A percentile compares a stretch with the other conserved stretches of the same genome.
Evolutionary conservation across 2,797 vertebrate genomes (phyloP).

Genomic region (Perodicticus potto): DNA sequence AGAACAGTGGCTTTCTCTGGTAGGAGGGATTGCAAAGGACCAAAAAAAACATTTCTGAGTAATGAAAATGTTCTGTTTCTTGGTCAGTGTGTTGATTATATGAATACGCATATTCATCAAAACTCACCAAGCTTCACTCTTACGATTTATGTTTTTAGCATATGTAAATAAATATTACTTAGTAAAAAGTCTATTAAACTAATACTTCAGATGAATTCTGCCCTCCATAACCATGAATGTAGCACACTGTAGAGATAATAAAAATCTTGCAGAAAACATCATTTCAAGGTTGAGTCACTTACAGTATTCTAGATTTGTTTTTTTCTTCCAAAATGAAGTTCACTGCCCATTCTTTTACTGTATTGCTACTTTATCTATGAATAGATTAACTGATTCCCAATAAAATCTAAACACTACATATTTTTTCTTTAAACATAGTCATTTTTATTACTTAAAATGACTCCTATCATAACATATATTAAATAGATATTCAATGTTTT

Average conservation of each 20-base stretch:
- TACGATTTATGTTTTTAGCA: neutral
- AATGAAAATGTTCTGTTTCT: neutral
- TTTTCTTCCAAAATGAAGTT: neutral
- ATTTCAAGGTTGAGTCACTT: constrained; percentile 24
- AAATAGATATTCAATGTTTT: neutral
- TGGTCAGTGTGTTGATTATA: neutral
- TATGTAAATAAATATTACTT: constrained; percentile 34
- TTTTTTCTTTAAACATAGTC: neutral
- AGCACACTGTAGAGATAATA: neutral
- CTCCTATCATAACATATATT: neutral
- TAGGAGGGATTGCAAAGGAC: neutral
- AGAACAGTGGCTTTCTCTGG: neutral
- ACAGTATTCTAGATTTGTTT: neutral
- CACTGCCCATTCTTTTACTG: neutral
- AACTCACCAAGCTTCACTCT: neutral
- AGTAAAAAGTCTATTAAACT: neutral
- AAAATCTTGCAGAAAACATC: neutral
- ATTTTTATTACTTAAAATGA: constrained; percentile 1
- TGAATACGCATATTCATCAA: constrained; percentile 14
- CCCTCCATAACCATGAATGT: neutral
- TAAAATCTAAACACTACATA: neutral
- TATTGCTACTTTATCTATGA: neutral
- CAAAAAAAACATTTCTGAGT: neutral
- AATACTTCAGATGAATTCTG: neutral
- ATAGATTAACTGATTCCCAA: neutral